Evolutionary conservation across 2,797 vertebrate species (phyloP), one percentile per base, ranked within the genome.

Genomic region (Sebastes nivosus): DNA sequence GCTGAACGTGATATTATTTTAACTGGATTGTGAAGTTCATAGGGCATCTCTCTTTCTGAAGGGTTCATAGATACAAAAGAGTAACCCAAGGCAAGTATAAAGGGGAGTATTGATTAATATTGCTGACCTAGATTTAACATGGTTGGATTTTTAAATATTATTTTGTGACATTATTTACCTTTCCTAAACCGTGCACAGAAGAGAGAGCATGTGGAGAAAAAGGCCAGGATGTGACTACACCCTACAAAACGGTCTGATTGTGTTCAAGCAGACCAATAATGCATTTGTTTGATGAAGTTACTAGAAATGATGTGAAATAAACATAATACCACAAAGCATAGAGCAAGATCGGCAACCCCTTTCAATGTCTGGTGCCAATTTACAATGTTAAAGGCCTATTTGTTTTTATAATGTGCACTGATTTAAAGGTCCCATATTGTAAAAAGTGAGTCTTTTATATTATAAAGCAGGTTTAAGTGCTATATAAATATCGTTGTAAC

Each of bases 1-100:
- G 63, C 61, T 80, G 67, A 87, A 75, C 67, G 54, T 50, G 6
- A 25, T 76, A 76, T 88, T 84, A 67, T 84, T 93, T 84, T 81
- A 69, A 66, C 34, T 69, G 69, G 75, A 67, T 55, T 63, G 69
- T 34, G n/a, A 79, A 75, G 75, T 72, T 88, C 81, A 83, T 3
- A 74, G 81, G 64, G 66, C 54, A 66, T 27, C 63, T 42, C 46
- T 79, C 63, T 74, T 50, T 80, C 42, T 60, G 25, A 52, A 57
- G 57, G 67, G 69, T 69, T 20, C 63, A 65, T 6, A 75, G 54
- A 79, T 55, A 75, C 30, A 61, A 14, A 0, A 32, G 67, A 25
- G 54, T 65, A 75, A 82, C 8, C 46, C 6, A 60, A 72, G 30
- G 61, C 18, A 79, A 72, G 70, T 36, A 72, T 22, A 20, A 77